These are phyloP conservation scores for Donacobius atricapilla DNA, from an alignment of 2,113 vertebrate species.

Conservation along the genomic window DNA sequence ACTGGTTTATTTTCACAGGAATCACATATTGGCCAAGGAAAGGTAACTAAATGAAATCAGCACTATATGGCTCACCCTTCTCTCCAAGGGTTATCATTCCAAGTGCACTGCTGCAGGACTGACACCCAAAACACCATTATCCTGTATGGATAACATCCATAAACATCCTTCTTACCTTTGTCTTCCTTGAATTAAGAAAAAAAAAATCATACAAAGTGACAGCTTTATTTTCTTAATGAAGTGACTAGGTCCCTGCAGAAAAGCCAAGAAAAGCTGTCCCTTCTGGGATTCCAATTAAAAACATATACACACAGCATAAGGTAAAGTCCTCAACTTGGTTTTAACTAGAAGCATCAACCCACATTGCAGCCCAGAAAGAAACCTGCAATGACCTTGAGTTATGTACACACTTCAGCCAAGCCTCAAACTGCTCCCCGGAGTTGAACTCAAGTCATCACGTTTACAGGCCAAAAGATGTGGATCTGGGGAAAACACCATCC, in stretches of 20 bases:
- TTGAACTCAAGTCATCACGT: neutral
- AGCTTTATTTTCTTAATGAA: neutral
- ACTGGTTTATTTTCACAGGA: neutral
- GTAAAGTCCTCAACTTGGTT: neutral
- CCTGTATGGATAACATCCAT: neutral
- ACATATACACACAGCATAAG: neutral
- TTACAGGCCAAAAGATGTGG: neutral
- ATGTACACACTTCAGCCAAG: fast-evolving
- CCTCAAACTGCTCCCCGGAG: neutral
- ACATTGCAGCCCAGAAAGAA: neutral
- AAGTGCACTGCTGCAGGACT: neutral
- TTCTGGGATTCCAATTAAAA: neutral
- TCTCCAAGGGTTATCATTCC: neutral
- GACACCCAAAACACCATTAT: neutral
- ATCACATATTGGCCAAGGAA: neutral
- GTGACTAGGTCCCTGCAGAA: neutral
- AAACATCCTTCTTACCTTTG: neutral
- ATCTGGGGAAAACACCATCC: neutral
- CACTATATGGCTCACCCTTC: neutral
- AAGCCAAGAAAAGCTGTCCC: neutral
- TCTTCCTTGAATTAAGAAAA: neutral
- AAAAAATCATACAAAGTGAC: neutral
- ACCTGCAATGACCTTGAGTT: neutral
- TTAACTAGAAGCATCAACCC: neutral
- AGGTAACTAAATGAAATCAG: neutral